phyloP scores from a whole-genome alignment of 2,888 invertebrate species.

The Polyommatus icarus region DNA sequence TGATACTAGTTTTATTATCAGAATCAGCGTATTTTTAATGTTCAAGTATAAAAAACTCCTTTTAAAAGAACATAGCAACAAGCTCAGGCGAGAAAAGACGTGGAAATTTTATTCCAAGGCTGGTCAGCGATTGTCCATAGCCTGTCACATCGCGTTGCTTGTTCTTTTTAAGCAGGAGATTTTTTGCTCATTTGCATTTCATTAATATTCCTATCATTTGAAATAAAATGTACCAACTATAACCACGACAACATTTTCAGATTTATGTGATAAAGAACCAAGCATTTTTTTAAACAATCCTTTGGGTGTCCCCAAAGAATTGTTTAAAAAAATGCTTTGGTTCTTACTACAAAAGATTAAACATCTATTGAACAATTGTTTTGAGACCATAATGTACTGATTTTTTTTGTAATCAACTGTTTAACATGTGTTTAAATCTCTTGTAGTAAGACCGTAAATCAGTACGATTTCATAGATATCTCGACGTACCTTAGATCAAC shows the following conservation, averaged over 20 bases:
- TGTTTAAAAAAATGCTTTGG: no score
- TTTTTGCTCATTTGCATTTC: slow-evolving; percentile 60
- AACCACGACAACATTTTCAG: slow-evolving; percentile 2
- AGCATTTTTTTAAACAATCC: background rate
- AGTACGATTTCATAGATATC: background rate
- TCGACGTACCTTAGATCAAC: background rate
- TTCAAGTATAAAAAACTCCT: background rate
- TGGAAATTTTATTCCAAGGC: slow-evolving; percentile 18
- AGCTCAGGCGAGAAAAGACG: background rate
- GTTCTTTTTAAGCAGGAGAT: slow-evolving; percentile 48
- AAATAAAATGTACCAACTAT: slow-evolving; percentile 36
- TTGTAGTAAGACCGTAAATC: background rate
- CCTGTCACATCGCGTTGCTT: slow-evolving; percentile 58
- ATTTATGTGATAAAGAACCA: slow-evolving; percentile 29
- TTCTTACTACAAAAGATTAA: no score
- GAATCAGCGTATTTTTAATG: no score
- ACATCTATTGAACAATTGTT: no score
- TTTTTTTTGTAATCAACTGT: no score
- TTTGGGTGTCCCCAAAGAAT: no score
- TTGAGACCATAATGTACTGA: no score
- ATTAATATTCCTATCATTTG: slow-evolving; percentile 46
- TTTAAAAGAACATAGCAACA: slow-evolving; percentile 7
- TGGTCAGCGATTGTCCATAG: slow-evolving; percentile 31
- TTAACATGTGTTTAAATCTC: no score
- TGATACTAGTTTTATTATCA: no score